Conservation (phyloP, 2,113 vertebrate species). For the Ammodytes dubius region DNA sequence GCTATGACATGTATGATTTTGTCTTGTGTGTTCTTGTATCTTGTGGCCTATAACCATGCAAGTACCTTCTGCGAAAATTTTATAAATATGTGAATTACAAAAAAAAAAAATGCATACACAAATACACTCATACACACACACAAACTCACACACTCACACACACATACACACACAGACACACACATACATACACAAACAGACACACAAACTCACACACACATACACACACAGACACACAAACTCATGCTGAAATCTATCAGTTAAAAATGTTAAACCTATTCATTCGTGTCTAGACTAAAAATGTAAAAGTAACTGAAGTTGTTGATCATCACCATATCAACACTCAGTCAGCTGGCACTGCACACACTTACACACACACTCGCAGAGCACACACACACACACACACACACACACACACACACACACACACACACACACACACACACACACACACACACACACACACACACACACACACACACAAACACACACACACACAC, state of each 20-base stretch:
- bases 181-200: conserved; percentile 2
- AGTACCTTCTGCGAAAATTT: no score
- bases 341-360: conserved; percentile 33
- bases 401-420: conserved; percentile 35
- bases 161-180: background rate
- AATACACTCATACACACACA: conserved; percentile 2
- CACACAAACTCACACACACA: conserved; percentile 19
- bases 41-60: no score
- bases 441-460: no score
- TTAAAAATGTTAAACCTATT: background rate
- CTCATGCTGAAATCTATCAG: no score
- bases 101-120: no score
- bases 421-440: conserved; percentile 32
- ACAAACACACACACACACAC: conserved; percentile 1
- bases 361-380: background rate
- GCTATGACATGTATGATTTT: no score
- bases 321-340: conserved; percentile 70
- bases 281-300: background rate
- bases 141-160: conserved; percentile 4
- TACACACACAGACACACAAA: conserved; percentile 25
- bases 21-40: no score
- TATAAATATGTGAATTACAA: no score
- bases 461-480: background rate
- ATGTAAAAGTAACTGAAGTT: conserved; percentile 11
- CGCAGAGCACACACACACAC: conserved; percentile 7